Evolutionary conservation across 2,888 invertebrate genomes (phyloP).

Genomic region (Synanthedon tipuliformis): DNA sequence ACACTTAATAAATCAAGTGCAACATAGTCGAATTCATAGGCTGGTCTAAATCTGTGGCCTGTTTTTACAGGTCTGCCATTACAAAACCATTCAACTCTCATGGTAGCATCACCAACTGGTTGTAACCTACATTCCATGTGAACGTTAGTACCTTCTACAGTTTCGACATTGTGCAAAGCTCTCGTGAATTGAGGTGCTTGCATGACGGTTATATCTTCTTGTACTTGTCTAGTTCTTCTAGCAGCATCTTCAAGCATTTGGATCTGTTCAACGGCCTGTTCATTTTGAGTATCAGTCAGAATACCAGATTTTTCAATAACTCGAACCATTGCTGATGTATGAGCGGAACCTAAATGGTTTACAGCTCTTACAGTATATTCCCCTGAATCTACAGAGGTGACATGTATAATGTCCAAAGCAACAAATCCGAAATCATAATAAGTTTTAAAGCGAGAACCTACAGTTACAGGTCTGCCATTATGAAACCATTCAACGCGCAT

Average conservation of each 20-base stretch:
- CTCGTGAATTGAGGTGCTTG: conserved; percentile 91
- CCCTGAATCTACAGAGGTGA: conserved; percentile 93
- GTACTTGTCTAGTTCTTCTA: conserved; percentile 75
- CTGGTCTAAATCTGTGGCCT: conserved; percentile 94
- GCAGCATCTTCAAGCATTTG: conserved; percentile 87
- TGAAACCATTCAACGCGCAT: conserved; percentile 97
- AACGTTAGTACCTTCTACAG: conserved; percentile 90
- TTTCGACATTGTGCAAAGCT: conserved; percentile 89
- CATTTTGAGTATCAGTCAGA: conserved; percentile 90
- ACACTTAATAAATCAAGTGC: conserved; percentile 95
- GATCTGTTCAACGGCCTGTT: conserved; percentile 92
- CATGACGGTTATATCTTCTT: conserved; percentile 85
- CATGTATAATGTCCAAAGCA: conserved; percentile 93
- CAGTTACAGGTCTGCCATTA: conserved; percentile 89
- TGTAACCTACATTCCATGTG: conserved; percentile 92
- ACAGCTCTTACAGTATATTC: conserved; percentile 95
- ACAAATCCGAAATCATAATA: conserved; percentile 98
- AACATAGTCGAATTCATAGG: conserved; percentile 97
- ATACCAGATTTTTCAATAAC: conserved; percentile 85
- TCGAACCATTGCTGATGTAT: conserved; percentile 90
- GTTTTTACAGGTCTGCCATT: conserved; percentile 93
- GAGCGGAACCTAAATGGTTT: conserved; percentile 92
- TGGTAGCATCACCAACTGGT: conserved; percentile 90
- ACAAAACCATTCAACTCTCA: conserved; percentile 96
- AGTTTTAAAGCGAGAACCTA: conserved; percentile 92